A percentile compares a stretch with the other conserved stretches of the same genome.
Conservation (phyloP, 2,113 vertebrate genomes). For the Oenanthe melanoleuca region DNA sequence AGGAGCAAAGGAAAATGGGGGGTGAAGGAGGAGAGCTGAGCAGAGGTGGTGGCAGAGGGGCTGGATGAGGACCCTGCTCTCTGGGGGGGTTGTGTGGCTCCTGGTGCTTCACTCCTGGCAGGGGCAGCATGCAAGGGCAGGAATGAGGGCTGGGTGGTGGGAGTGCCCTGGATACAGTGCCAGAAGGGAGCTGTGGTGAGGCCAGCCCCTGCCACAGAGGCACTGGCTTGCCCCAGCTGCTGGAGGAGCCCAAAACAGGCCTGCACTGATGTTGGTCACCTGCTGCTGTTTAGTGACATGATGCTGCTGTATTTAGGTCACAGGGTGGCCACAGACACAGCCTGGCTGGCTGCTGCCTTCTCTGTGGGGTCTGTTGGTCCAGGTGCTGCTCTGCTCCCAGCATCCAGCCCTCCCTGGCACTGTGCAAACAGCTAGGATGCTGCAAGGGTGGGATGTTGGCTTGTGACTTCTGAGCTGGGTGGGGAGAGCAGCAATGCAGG, state of each 20-base stretch:
- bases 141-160: neutral
- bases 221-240: rapidly evolving
- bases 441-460: neutral
- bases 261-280: neutral
- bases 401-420: neutral
- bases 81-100: neutral
- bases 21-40: neutral
- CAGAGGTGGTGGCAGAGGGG: neutral
- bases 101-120: neutral
- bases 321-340: rapidly evolving
- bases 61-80: neutral
- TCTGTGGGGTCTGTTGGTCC: neutral
- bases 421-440: neutral
- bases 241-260: neutral
- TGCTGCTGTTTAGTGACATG: neutral
- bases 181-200: rapidly evolving
- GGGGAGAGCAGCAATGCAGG: neutral
- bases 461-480: neutral
- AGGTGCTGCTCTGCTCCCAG: neutral
- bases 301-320: neutral
- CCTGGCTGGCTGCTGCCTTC: neutral
- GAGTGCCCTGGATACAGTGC: too few species aligned
- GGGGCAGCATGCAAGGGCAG: rapidly evolving
- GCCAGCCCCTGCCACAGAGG: neutral
- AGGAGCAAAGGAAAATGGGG: neutral